Percentiles rank a stretch among this genome's conserved stretches.
phyloP scores from a whole-genome alignment of 2,888 invertebrate genomes.

The Drosophila histrio region DNA sequence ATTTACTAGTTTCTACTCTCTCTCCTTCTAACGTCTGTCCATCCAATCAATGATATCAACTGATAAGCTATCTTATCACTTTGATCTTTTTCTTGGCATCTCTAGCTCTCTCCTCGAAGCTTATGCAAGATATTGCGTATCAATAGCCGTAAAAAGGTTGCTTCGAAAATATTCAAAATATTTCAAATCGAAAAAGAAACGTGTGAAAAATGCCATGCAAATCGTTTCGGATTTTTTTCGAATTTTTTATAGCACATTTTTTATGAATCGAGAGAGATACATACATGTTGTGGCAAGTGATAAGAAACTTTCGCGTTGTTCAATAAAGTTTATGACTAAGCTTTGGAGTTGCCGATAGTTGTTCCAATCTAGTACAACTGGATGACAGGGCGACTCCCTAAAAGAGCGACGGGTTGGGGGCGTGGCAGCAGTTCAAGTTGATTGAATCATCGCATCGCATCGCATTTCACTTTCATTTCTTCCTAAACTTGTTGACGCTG shows the following conservation, averaged over 20 bases:
- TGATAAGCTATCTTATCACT: constrained; percentile 2
- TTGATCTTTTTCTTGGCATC: not conserved
- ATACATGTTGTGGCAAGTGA: constrained; percentile 42
- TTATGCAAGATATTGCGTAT: constrained; percentile 6
- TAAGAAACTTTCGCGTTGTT: constrained; percentile 69
- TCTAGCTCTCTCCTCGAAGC: not conserved
- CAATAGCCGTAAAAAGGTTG: constrained; percentile 1
- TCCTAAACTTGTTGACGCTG: constrained; percentile 33
- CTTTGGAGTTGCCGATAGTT: constrained; percentile 31
- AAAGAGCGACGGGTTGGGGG: constrained; percentile 5
- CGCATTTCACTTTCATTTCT: constrained; percentile 70
- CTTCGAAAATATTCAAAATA: constrained; percentile 8
- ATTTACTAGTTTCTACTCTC: too few species aligned
- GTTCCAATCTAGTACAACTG: not conserved
- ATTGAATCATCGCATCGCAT: constrained; percentile 69
- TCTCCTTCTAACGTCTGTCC: not conserved
- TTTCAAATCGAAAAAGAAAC: constrained; percentile 24
- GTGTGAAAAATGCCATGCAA: constrained; percentile 41
- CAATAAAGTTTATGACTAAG: constrained; percentile 50
- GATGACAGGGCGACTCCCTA: constrained; percentile 11
- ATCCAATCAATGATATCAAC: not conserved
- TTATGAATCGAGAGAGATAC: constrained; percentile 27
- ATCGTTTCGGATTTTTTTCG: constrained; percentile 9
- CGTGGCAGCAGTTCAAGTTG: constrained; percentile 39
- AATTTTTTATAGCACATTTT: constrained; percentile 43